Conservation (phyloP, 2,888 invertebrate species). For the Masnerella sp. region DNA sequence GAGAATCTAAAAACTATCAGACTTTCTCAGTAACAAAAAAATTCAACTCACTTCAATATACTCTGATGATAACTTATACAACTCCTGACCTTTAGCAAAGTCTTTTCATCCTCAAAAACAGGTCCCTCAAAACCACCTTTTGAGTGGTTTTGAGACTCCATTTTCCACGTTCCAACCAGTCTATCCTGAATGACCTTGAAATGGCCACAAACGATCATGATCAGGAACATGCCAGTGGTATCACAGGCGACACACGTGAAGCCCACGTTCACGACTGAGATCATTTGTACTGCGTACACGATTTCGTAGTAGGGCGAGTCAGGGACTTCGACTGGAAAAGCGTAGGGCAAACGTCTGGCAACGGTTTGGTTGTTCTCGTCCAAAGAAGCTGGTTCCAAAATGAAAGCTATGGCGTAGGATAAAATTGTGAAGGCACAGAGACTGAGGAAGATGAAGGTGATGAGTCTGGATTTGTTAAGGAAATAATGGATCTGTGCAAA, state of each 20-base stretch:
- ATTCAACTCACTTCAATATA: slow-evolving; percentile 60
- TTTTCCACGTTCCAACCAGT: background rate
- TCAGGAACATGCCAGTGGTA: slow-evolving; percentile 61
- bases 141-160: too few species aligned
- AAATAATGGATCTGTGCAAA: slow-evolving; percentile 30
- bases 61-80: slow-evolving; percentile 56
- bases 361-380: slow-evolving; percentile 30
- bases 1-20: too few species aligned
- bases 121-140: too few species aligned
- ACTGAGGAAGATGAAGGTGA: slow-evolving; percentile 37
- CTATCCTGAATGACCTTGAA: slow-evolving; percentile 50
- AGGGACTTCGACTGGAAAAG: slow-evolving; percentile 49
- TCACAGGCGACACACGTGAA: slow-evolving; percentile 60
- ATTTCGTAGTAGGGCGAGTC: slow-evolving; percentile 63
- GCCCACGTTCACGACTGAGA: slow-evolving; percentile 47
- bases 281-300: slow-evolving; percentile 56
- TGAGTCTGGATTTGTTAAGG: slow-evolving; percentile 27
- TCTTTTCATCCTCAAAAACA: too few species aligned
- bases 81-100: too few species aligned
- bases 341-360: slow-evolving; percentile 59
- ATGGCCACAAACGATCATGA: slow-evolving; percentile 61
- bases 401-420: slow-evolving; percentile 44
- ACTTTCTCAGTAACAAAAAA: too few species aligned
- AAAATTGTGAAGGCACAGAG: slow-evolving; percentile 50
- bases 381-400: slow-evolving; percentile 17